A percentile compares a stretch with the other conserved stretches of the same genome.
These are phyloP conservation scores for Sericinus montela DNA, from an alignment of 2,888 invertebrate genomes.

Conservation along the genomic window DNA sequence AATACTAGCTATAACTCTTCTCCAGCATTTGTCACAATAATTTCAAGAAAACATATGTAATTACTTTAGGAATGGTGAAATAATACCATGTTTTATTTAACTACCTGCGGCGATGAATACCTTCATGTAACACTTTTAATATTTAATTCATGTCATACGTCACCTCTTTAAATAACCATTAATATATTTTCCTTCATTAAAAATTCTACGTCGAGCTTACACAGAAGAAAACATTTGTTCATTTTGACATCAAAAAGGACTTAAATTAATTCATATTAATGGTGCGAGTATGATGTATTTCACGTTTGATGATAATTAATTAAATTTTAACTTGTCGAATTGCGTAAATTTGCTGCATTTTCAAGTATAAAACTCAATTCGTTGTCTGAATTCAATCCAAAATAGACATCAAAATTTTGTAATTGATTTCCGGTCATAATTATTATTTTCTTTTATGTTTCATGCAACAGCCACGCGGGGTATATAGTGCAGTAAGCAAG, in stretches of 20 bases:
- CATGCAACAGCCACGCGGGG: too few species aligned
- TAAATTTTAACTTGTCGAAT: constrained; percentile 41
- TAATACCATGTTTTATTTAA: too few species aligned
- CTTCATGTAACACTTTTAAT: background rate
- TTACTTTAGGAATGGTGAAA: background rate
- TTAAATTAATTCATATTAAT: constrained; percentile 27
- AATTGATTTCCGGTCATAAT: constrained; percentile 20
- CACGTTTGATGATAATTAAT: constrained; percentile 41
- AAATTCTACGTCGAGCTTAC: constrained; percentile 9
- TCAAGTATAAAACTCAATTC: constrained; percentile 39
- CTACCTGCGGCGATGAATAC: too few species aligned
- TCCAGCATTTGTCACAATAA: constrained; percentile 26
- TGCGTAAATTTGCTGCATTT: constrained; percentile 47
- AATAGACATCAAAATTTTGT: constrained; percentile 25
- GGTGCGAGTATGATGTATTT: constrained; percentile 21
- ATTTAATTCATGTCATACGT: background rate
- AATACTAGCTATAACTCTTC: constrained; percentile 60
- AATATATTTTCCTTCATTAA: constrained; percentile 10
- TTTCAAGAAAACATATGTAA: constrained; percentile 22
- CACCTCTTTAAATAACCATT: constrained; percentile 7
- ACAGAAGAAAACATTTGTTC: constrained; percentile 21
- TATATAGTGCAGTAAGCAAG: too few species aligned
- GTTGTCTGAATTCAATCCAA: constrained; percentile 38
- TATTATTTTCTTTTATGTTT: background rate
- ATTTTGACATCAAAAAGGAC: constrained; percentile 18